Percentiles rank a stretch among this genome's conserved stretches.
Conservation (phyloP, 2,797 vertebrate genomes). For the Myotis pilosus region DNA sequence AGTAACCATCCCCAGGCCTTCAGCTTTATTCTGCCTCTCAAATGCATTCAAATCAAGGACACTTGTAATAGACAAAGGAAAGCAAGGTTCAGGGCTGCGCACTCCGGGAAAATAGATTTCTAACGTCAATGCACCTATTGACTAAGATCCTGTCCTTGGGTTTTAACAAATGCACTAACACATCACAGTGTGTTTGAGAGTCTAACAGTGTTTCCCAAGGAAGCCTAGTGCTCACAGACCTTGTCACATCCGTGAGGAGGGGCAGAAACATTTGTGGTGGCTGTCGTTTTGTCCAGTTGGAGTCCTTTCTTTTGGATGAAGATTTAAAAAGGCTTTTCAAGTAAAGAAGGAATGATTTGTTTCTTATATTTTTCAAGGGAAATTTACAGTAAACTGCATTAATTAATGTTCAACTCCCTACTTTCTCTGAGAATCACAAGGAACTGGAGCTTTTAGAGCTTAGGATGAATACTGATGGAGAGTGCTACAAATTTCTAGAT, state of each 20-base stretch:
- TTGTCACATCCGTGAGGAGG: background rate
- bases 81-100: slow-evolving; percentile 60
- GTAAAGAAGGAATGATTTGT: background rate
- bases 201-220: background rate
- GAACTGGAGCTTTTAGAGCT: background rate
- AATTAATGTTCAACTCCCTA: background rate
- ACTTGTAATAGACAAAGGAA: slow-evolving; percentile 83
- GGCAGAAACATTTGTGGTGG: background rate
- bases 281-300: background rate
- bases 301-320: background rate
- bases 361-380: background rate
- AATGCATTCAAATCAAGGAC: slow-evolving; percentile 99
- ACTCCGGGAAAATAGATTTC: background rate
- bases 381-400: background rate
- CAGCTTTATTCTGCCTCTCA: slow-evolving; percentile 99
- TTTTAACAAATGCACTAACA: background rate
- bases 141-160: background rate
- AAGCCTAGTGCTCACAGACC: background rate
- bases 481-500: background rate
- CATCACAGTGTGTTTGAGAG: background rate
- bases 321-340: slow-evolving; percentile 17
- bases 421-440: background rate
- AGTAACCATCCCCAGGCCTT: slow-evolving; percentile 99
- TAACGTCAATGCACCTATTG: background rate
- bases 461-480: background rate